A percentile compares a stretch with the other conserved stretches of the same genome.
Conservation (phyloP, 2,797 vertebrate species). For the Euphonia xanthogaster region DNA sequence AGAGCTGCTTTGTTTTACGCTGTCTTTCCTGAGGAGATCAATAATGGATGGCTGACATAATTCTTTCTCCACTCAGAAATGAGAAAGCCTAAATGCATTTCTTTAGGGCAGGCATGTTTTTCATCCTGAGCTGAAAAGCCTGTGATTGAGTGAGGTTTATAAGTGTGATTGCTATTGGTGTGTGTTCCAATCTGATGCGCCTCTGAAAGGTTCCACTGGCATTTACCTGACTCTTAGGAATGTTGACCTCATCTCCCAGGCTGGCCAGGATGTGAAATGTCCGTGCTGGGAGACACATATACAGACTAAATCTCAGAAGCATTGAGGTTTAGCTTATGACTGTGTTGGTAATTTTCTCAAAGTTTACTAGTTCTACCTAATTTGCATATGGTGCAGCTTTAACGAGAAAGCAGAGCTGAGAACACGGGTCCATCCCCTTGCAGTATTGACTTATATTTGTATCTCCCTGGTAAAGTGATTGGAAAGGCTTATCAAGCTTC, state of each 20-base stretch:
- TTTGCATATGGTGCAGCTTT: not conserved
- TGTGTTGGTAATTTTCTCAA: not conserved
- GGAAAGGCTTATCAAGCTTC: not conserved
- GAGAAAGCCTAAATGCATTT: conserved; percentile 62
- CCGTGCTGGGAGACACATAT: not conserved
- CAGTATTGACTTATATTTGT: not conserved
- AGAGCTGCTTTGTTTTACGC: conserved; percentile 17
- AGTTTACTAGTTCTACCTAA: not conserved
- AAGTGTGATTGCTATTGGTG: conserved; percentile 62
- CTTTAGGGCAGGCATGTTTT: conserved; percentile 65
- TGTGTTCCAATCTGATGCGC: conserved; percentile 19
- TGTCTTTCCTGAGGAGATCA: conserved; percentile 58
- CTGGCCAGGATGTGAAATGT: conserved; percentile 6
- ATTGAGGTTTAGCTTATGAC: not conserved
- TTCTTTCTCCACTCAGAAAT: conserved; percentile 53
- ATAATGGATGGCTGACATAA: conserved; percentile 60
- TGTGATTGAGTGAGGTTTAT: conserved; percentile 67
- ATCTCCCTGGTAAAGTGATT: not conserved
- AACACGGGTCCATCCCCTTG: not conserved
- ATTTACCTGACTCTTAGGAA: conserved; percentile 57
- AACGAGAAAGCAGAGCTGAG: not conserved
- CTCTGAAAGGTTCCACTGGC: conserved; percentile 58
- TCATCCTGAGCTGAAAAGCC: conserved; percentile 60
- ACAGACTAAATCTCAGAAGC: not conserved
- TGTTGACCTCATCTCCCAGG: conserved; percentile 55